These are phyloP conservation scores for Connochaetes taurinus DNA, from an alignment of 2,113 vertebrate genomes.

Conservation along the genomic window DNA sequence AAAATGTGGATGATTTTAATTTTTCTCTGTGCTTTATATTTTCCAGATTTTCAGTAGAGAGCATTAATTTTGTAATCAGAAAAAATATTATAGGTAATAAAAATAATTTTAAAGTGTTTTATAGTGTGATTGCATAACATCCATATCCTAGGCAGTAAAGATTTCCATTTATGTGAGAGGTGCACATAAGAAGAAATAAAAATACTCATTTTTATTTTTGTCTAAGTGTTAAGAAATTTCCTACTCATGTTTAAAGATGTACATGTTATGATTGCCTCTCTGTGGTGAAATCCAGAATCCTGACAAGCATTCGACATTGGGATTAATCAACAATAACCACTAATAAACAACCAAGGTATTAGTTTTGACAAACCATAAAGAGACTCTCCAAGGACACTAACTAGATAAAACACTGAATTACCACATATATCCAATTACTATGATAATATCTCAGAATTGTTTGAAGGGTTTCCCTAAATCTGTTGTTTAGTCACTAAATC, in stretches of 20 bases:
- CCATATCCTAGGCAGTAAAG: neutral
- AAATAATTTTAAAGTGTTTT: neutral
- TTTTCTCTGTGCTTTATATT: neutral
- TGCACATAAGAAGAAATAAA: neutral
- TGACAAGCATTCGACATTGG: neutral
- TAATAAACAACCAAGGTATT: neutral
- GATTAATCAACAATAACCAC: neutral
- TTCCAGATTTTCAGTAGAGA: neutral
- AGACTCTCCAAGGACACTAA: neutral
- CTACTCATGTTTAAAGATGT: neutral
- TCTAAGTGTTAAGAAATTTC: neutral
- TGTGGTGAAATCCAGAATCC: neutral
- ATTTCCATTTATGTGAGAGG: neutral
- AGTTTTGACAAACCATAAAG: neutral
- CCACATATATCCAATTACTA: neutral
- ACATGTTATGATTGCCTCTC: neutral
- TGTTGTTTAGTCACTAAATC: neutral
- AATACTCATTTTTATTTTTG: neutral
- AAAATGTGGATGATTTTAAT: neutral
- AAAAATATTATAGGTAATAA: neutral
- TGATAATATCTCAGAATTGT: neutral
- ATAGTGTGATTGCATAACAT: neutral
- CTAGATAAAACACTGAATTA: neutral
- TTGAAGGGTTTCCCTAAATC: neutral
- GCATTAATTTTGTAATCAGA: neutral